phyloP scores from a whole-genome alignment of 2,888 invertebrate species.

The Limnephilus auricula region DNA sequence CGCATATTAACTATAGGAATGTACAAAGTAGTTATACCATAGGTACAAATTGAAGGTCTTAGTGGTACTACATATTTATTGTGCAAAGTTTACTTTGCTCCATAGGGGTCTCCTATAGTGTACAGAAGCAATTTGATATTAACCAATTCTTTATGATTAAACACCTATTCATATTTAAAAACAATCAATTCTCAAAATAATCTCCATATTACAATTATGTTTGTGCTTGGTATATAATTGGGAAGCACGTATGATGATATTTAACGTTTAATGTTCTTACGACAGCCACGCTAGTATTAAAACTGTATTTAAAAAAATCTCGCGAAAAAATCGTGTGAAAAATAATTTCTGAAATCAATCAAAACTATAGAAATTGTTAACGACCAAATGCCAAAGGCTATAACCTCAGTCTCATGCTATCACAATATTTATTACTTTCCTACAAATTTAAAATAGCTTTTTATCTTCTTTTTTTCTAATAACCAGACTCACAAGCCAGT shows the following conservation, averaged over 20 bases:
- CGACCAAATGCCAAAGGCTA: background rate
- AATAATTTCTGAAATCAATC: background rate
- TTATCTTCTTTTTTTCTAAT: too few species aligned
- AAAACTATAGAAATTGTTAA: background rate
- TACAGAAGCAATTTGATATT: background rate
- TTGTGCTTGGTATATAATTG: background rate
- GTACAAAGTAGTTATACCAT: too few species aligned
- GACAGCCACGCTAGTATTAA: background rate
- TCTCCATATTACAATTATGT: background rate
- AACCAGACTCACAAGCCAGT: too few species aligned
- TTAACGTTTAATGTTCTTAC: background rate
- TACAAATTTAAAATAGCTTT: too few species aligned
- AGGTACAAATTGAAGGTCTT: background rate
- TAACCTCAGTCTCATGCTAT: background rate
- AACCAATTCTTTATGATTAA: constrained; percentile 20
- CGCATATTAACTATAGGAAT: too few species aligned
- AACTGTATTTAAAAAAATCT: background rate
- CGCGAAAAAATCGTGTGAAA: background rate
- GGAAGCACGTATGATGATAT: background rate
- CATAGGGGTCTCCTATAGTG: background rate
- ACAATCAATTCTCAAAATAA: background rate
- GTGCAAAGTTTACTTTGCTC: background rate
- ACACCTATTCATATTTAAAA: constrained; percentile 30
- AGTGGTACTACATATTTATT: background rate
- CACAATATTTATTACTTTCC: background rate